Conservation (phyloP, 1,140 invertebrate genomes). For the Tetranychus cinnabarinus region DNA sequence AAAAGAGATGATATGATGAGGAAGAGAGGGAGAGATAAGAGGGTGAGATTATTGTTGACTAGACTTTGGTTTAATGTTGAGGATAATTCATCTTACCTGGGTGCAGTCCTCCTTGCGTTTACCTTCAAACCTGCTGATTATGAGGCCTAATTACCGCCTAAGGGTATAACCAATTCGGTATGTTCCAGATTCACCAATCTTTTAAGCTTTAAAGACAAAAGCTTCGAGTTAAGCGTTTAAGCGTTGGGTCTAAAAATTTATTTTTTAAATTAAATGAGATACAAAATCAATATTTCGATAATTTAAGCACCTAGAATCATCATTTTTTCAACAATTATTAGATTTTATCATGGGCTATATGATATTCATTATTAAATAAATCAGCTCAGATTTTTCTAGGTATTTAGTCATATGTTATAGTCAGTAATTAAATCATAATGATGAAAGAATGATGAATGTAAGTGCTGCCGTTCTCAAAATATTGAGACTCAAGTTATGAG, state of each 20-base stretch:
- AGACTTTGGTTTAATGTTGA: neutral
- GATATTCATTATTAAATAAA: no score
- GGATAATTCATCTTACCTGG: neutral
- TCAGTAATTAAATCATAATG: no score
- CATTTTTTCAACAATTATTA: no score
- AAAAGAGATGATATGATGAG: neutral
- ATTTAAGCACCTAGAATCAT: no score
- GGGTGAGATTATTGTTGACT: neutral
- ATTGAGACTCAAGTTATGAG: no score
- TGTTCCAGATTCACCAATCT: neutral
- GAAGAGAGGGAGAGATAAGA: neutral
- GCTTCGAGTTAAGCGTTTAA: neutral
- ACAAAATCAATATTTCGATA: no score
- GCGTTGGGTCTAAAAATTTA: neutral
- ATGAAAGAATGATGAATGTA: no score
- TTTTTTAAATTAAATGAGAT: no score
- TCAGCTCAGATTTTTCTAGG: no score
- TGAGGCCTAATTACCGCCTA: neutral
- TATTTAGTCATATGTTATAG: no score
- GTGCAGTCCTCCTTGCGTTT: neutral
- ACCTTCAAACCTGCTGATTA: neutral
- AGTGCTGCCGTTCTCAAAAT: no score
- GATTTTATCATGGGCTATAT: no score
- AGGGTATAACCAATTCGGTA: neutral
- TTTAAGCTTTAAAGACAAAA: neutral